A percentile compares a stretch with the other conserved stretches of the same genome.
Conservation (phyloP, 2,113 vertebrate species). For the Sturnus vulgaris region DNA sequence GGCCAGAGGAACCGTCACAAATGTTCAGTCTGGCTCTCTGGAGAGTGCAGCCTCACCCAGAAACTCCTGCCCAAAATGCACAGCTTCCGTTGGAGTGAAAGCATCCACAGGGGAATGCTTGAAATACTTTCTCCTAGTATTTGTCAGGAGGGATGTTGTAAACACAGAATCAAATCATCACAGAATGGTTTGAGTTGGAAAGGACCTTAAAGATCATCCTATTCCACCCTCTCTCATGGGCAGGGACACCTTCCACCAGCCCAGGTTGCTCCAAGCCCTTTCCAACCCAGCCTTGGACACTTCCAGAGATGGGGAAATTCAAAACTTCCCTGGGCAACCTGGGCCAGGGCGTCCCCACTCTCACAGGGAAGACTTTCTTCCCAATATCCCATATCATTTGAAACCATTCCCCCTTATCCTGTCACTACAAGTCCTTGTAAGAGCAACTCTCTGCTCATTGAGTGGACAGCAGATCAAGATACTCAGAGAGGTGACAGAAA, state of each 20-base stretch:
- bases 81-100: background rate
- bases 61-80: background rate
- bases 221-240: background rate
- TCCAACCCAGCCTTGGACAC: background rate
- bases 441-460: background rate
- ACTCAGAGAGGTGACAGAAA: background rate
- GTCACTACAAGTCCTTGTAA: background rate
- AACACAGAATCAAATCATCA: background rate
- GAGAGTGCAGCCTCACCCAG: constrained; percentile 35
- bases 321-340: background rate
- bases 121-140: background rate
- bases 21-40: background rate
- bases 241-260: background rate
- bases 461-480: background rate
- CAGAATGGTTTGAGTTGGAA: background rate
- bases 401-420: background rate
- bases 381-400: background rate
- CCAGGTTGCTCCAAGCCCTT: background rate
- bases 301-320: background rate
- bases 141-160: background rate
- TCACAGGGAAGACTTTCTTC: background rate
- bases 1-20: background rate
- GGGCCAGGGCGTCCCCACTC: fast-evolving
- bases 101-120: background rate
- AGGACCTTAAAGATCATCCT: background rate